Percentiles rank a stretch among this genome's conserved stretches.
Conservation (phyloP, 35 echinoderm and acorn worm species). For the Ptychodera flava region DNA sequence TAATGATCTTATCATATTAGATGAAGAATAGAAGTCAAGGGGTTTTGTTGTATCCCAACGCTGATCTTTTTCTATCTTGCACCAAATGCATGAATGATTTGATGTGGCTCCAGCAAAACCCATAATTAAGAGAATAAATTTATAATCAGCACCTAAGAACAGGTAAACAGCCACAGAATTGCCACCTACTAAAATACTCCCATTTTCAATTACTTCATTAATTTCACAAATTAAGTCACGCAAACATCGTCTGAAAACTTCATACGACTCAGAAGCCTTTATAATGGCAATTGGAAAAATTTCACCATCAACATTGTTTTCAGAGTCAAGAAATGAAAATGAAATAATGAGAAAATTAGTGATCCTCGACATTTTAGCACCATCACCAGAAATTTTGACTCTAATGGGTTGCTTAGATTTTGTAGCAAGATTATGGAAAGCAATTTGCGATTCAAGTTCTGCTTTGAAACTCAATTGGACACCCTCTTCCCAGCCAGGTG, state of each 20-base stretch:
- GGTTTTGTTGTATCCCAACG: background rate
- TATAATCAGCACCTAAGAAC: background rate
- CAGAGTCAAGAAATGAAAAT: background rate
- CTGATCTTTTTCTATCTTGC: background rate
- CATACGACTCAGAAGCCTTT: background rate
- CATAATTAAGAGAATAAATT: background rate
- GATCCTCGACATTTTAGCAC: background rate
- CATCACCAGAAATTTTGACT: slow-evolving; percentile 1
- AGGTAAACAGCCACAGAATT: background rate
- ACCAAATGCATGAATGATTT: background rate
- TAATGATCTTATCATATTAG: background rate
- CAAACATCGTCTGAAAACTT: background rate
- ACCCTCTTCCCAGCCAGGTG: background rate
- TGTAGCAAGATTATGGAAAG: background rate
- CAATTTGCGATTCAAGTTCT: background rate
- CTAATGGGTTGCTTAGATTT: background rate
- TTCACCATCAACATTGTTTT: background rate
- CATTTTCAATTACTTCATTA: background rate
- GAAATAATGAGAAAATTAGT: background rate
- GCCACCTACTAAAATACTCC: background rate
- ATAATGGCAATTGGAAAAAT: background rate
- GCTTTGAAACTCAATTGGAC: background rate
- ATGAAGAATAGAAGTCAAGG: background rate
- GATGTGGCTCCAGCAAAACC: background rate
- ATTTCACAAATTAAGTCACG: background rate